Percentiles rank a stretch among this genome's conserved stretches.
phyloP scores from a whole-genome alignment of 2,797 vertebrate species.

The Pelobates cultripes region DNA sequence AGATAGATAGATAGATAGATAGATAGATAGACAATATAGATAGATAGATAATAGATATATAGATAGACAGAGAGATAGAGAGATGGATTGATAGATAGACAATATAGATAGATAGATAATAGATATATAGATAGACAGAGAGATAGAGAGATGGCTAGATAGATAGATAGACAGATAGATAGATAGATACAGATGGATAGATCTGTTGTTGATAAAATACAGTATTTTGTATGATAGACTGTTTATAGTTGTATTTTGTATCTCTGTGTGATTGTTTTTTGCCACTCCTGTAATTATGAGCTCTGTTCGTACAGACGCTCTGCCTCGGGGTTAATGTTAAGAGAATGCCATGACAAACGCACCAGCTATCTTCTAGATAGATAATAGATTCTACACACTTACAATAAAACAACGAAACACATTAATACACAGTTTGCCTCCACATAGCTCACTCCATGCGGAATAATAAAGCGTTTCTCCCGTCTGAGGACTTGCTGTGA shows the following conservation, averaged over 20 bases:
- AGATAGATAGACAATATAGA: not conserved
- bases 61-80: not conserved
- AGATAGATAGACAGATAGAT: not conserved
- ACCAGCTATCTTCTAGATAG: not conserved
- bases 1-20: not conserved
- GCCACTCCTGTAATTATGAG: slow-evolving; percentile 17
- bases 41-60: not conserved
- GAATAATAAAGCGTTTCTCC: too few relatives aligned
- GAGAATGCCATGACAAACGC: not conserved
- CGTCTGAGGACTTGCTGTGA: too few relatives aligned
- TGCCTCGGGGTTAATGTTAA: not conserved
- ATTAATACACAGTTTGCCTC: too few relatives aligned
- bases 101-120: not conserved
- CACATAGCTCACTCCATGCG: too few relatives aligned
- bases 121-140: not conserved
- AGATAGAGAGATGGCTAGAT: not conserved
- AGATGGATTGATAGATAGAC: not conserved
- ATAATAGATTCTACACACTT: not conserved
- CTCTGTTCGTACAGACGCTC: slow-evolving; percentile 6
- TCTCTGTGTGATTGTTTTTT: not conserved
- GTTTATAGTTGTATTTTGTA: not conserved
- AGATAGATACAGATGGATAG: not conserved
- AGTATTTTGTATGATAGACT: too few relatives aligned
- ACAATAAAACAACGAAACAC: not conserved
- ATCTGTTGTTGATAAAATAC: not conserved